Evolutionary conservation across 1,140 invertebrate species (phyloP), one percentile per base, ranked within the genome.

Genomic region (Apolygus lucorum): DNA sequence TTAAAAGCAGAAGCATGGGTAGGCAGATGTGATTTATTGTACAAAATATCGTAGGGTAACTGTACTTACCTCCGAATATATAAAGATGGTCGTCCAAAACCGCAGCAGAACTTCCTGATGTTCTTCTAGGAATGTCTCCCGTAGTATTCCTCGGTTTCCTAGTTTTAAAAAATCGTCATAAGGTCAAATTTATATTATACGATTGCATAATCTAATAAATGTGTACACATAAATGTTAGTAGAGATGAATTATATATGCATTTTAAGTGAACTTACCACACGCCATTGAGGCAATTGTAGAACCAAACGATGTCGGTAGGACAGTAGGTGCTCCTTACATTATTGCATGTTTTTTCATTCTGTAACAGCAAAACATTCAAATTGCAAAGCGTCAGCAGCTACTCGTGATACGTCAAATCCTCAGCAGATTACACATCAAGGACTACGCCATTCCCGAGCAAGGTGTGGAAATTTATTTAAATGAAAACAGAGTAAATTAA

Each of bases 21-120:
- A n/a, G n/a, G n/a, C n/a, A n/a, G n/a, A n/a, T n/a, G n/a, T n/a
- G n/a, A n/a, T n/a, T n/a, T n/a, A n/a, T n/a, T n/a, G n/a, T n/a
- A n/a, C 4, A 42, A 42, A 42, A 42, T 8, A 42, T 42, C 34
- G 4, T 42, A 17, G 17, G 17, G 34, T 42, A n/a, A n/a, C n/a
- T 42, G 17, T 42, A 8, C 11, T 1, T 76, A 68, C 81, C 81
- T 74, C 79, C 80, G 75, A 81, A 78, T 28, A 82, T 74, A 70
- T 81, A 82, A 28, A 81, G 70, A 64, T 73, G 71, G 62, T 79
- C 74, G 22, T 76, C 75, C 34, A 77, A 67, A 0, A 82, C 52
- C 54, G 77, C 72, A 28, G 74, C 78, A 63, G 73, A 73, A n/a
- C 78, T 76, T 2, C 81, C 81, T 21, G 80, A 81, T 27, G 76